Conservation (phyloP, 2,797 vertebrate genomes). For the Enteromius fasciolatus region DNA sequence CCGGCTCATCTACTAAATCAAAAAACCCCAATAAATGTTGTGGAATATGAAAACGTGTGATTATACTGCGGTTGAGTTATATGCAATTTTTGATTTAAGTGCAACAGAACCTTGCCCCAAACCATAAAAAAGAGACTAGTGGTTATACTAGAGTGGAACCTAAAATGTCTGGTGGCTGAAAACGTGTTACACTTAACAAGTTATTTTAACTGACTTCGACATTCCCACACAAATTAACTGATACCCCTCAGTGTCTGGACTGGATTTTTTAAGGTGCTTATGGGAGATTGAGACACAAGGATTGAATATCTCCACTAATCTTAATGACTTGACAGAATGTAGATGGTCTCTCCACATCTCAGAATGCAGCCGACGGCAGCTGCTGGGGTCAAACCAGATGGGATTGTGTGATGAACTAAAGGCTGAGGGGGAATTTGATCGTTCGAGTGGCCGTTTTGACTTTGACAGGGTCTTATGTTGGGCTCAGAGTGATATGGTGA, state of each 20-base stretch:
- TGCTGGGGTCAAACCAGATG: conserved; percentile 19
- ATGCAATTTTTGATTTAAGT: conserved; percentile 65
- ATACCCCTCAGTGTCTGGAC: conserved; percentile 29
- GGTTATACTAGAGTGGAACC: conserved; percentile 49
- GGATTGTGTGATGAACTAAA: conserved; percentile 3
- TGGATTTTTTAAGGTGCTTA: conserved; percentile 35
- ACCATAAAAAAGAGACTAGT: conserved; percentile 62
- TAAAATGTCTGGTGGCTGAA: conserved; percentile 38
- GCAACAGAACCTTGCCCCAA: conserved; percentile 41
- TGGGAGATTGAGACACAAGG: conserved; percentile 44
- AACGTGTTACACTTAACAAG: conserved; percentile 18
- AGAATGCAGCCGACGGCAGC: conserved; percentile 34
- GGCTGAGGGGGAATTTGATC: conserved; percentile 15
- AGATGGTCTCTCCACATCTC: conserved; percentile 25
- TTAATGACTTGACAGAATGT: conserved; percentile 30
- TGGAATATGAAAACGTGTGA: conserved; percentile 70
- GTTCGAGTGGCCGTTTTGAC: conserved; percentile 1
- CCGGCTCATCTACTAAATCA: conserved; percentile 61
- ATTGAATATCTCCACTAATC: conserved; percentile 58
- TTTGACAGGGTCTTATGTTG: conserved; percentile 4
- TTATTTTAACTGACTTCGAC: conserved; percentile 30
- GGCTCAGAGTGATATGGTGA: conserved; percentile 57
- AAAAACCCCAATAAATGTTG: conserved; percentile 67
- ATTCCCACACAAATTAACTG: conserved; percentile 43
- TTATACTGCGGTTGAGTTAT: conserved; percentile 70